Evolutionary conservation across 2,113 vertebrate genomes (phyloP).

Genomic region (Oceanites oceanicus): DNA sequence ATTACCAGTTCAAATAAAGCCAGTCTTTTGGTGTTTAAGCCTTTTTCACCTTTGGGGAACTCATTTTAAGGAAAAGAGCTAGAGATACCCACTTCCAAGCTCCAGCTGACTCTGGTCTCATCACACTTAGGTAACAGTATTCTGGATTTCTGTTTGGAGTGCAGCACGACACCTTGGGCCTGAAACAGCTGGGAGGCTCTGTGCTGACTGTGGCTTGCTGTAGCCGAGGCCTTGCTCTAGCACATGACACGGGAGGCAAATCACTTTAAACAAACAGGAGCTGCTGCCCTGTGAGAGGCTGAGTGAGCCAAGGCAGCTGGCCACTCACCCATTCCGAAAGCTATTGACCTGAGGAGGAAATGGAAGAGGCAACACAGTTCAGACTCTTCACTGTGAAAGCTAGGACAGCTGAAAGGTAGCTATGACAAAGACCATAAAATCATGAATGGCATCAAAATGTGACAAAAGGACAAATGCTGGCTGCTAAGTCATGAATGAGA

Average conservation of each 20-base stretch:
- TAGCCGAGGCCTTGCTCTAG: background rate
- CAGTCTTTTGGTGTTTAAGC: background rate
- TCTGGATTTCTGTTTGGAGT: background rate
- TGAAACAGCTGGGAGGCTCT: background rate
- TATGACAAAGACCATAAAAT: background rate
- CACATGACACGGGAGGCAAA: background rate
- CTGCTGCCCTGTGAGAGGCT: background rate
- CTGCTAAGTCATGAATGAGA: background rate
- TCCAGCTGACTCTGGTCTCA: background rate
- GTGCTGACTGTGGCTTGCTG: background rate
- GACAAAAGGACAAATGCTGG: background rate
- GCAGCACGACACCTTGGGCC: background rate
- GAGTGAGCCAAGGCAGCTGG: background rate
- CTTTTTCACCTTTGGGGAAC: background rate
- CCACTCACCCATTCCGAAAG: background rate
- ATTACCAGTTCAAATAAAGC: background rate
- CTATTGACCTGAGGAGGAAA: background rate
- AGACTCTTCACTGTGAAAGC: background rate
- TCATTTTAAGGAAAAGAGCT: background rate
- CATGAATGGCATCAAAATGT: background rate
- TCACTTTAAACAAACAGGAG: background rate
- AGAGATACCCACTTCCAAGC: background rate
- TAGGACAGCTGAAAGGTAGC: background rate
- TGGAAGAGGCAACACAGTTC: no score
- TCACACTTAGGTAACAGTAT: background rate